Conservation (phyloP, 2,888 invertebrate genomes). For the Dorcus parallelipipedus region DNA sequence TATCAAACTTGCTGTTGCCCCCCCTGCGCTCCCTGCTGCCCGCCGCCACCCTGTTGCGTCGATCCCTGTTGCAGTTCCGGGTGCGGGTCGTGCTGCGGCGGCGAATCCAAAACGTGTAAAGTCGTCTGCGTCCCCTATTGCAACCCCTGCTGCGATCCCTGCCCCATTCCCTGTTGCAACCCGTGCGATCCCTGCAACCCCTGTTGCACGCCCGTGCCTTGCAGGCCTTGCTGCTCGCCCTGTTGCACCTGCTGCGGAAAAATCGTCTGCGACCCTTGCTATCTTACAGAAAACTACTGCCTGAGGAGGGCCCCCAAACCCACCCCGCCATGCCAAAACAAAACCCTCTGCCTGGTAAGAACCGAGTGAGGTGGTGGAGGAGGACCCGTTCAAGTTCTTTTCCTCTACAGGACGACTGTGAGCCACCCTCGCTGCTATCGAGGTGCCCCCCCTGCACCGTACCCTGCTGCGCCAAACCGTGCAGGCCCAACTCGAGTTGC, state of each 20-base stretch:
- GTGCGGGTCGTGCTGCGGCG: constrained; percentile 18
- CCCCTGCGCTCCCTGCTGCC: constrained; percentile 9
- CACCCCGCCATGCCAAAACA: constrained; percentile 12
- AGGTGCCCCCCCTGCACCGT: constrained; percentile 1
- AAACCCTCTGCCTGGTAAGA: constrained; percentile 24
- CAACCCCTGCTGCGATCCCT: constrained; percentile 8
- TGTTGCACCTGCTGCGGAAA: constrained; percentile 27
- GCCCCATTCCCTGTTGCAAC: constrained; percentile 12
- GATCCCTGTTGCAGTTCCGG: constrained; percentile 26
- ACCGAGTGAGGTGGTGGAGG: not conserved
- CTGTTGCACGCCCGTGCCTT: constrained; percentile 20
- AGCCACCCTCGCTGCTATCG: not conserved
- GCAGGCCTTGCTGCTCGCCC: constrained; percentile 26
- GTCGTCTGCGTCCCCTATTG: constrained; percentile 7
- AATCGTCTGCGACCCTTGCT: constrained; percentile 10
- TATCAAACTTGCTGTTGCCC: constrained; percentile 21
- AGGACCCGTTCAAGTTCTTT: not conserved
- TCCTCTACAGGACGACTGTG: constrained; percentile 15
- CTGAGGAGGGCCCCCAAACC: constrained; percentile 24
- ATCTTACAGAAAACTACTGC: constrained; percentile 23
- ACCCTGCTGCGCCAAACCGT: constrained; percentile 5
- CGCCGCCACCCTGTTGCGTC: constrained; percentile 18
- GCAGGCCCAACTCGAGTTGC: not conserved
- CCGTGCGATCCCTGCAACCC: constrained; percentile 24
- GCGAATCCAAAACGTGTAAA: constrained; percentile 16